Conservation (phyloP, 2,797 vertebrate genomes). For the Bradypodion ventrale region DNA sequence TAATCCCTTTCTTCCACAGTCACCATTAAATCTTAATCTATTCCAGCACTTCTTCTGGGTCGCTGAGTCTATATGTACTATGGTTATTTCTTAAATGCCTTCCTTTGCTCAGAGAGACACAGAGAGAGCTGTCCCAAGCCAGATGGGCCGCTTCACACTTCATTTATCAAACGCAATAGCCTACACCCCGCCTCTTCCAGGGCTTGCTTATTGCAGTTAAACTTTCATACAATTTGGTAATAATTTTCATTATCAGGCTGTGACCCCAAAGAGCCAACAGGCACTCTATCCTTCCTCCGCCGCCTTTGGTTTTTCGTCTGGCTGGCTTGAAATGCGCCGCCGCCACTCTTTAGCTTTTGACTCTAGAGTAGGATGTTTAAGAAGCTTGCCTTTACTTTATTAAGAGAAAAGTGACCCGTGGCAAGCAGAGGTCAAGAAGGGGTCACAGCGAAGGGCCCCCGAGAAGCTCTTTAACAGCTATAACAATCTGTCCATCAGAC, state of each 20-base stretch:
- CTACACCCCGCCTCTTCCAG: conserved; percentile 76
- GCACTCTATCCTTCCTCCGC: not conserved
- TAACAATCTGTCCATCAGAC: conserved; percentile 79
- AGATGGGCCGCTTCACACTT: conserved; percentile 99
- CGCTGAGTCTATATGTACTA: conserved; percentile 81
- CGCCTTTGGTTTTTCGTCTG: conserved; percentile 81
- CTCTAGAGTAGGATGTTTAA: conserved; percentile 76
- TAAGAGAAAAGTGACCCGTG: conserved; percentile 79
- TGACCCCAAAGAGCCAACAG: conserved; percentile 86
- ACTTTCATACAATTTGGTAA: conserved; percentile 99
- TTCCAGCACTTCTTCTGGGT: conserved; percentile 79
- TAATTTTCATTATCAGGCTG: conserved; percentile 99
- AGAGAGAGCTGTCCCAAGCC: conserved; percentile 85
- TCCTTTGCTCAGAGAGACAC: conserved; percentile 72
- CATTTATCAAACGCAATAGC: conserved; percentile 98
- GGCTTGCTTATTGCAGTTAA: conserved; percentile 89
- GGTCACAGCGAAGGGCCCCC: conserved; percentile 79
- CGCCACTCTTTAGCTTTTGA: conserved; percentile 82
- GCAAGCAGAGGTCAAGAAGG: conserved; percentile 78
- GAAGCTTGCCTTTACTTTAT: conserved; percentile 75
- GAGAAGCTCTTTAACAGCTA: conserved; percentile 80
- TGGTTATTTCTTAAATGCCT: conserved; percentile 82
- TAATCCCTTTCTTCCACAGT: conserved; percentile 76
- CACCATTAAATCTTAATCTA: conserved; percentile 82
- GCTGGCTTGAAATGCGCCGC: conserved; percentile 87